These are phyloP conservation scores for Trypoxylus dichotomus DNA, from an alignment of 1,140 invertebrate genomes.

Conservation along the genomic window DNA sequence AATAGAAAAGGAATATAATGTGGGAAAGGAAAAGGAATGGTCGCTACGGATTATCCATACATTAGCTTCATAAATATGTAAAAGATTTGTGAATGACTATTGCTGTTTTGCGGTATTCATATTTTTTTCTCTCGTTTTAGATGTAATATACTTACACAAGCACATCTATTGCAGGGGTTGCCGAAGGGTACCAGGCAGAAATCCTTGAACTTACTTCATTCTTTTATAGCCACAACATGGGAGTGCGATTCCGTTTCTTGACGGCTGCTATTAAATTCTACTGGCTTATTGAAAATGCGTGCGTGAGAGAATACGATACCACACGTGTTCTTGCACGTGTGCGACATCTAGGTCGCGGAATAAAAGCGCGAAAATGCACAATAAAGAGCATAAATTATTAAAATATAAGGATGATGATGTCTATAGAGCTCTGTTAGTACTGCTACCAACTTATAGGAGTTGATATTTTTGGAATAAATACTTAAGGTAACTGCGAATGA, in stretches of 20 bases:
- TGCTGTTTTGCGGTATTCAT: neutral
- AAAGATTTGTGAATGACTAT: constrained; percentile 9
- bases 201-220: constrained; percentile 9
- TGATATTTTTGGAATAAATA: too few relatives aligned
- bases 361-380: constrained; percentile 1
- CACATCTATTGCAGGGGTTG: neutral
- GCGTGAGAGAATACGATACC: neutral
- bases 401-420: neutral
- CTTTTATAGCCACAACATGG: neutral
- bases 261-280: neutral
- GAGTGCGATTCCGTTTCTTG: neutral
- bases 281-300: constrained; percentile 15
- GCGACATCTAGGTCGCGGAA: neutral
- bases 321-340: constrained; percentile 5
- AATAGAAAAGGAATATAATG: neutral
- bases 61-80: constrained; percentile 9
- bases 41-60: neutral
- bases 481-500: too few relatives aligned
- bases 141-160: too few relatives aligned
- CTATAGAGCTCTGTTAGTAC: too few relatives aligned
- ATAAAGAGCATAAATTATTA: neutral
- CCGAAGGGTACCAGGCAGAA: neutral
- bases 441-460: too few relatives aligned
- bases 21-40: neutral
- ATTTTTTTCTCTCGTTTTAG: neutral